Conservation (phyloP, 2,888 invertebrate species). For the Trileptium ribeirensis region DNA sequence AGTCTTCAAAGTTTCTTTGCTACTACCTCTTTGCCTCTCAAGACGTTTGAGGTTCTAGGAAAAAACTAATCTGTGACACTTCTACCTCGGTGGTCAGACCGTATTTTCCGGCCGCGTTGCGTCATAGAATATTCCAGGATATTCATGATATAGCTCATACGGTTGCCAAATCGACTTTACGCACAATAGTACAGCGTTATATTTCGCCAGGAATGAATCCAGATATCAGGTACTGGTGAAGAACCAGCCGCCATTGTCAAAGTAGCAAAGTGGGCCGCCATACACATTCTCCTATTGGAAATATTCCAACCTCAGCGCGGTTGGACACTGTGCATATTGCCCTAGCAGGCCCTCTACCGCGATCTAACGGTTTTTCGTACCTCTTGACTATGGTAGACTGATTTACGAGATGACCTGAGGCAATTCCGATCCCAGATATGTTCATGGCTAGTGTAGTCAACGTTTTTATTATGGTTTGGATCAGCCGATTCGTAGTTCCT, state of each 20-base stretch:
- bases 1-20: not conserved
- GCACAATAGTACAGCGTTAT: too few species aligned
- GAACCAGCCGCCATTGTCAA: not conserved
- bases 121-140: too few species aligned
- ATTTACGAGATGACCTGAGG: not conserved
- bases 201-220: conserved; percentile 1
- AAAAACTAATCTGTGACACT: too few species aligned
- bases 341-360: not conserved
- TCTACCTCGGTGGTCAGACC: too few species aligned
- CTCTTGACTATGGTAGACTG: not conserved
- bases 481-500: not conserved
- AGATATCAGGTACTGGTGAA: conserved; percentile 1
- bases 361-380: not conserved
- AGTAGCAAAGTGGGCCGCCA: not conserved
- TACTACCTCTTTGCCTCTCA: not conserved
- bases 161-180: too few species aligned
- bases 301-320: conserved; percentile 12
- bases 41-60: too few species aligned
- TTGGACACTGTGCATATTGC: conserved; percentile 2
- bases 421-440: not conserved
- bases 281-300: not conserved
- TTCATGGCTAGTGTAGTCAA: not conserved
- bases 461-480: not conserved
- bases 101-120: too few species aligned
- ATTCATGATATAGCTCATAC: too few species aligned